Conservation (phyloP, 1,140 invertebrate species). For the Camponotus pennsylvanicus region DNA sequence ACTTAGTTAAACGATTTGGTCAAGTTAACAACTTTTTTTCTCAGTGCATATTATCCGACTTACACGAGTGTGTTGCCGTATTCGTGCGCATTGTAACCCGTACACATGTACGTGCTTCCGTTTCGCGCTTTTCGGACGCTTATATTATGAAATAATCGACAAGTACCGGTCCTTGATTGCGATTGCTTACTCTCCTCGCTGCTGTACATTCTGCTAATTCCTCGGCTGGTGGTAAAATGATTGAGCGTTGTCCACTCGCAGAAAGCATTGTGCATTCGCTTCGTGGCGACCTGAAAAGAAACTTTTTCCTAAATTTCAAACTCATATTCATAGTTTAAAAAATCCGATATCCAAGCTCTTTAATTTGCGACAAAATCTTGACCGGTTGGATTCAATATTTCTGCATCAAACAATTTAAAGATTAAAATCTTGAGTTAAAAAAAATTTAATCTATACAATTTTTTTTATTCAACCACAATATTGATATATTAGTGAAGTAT, state of each 20-base stretch:
- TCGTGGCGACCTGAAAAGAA: constrained; percentile 10
- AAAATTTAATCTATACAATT: no score
- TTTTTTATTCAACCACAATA: neutral
- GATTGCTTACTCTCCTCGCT: constrained; percentile 25
- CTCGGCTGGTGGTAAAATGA: neutral
- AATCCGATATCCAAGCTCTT: neutral
- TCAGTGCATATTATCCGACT: neutral
- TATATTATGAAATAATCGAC: constrained; percentile 21
- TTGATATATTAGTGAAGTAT: neutral
- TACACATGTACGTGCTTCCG: constrained; percentile 10
- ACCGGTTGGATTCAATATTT: neutral
- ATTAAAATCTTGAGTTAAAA: neutral
- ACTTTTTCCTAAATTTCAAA: neutral
- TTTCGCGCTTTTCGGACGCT: constrained; percentile 25
- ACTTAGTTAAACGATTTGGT: no score
- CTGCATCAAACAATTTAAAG: neutral
- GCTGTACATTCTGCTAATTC: constrained; percentile 3
- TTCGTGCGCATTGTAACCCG: constrained; percentile 2
- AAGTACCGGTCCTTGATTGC: neutral
- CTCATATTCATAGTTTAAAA: neutral
- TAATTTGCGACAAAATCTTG: neutral
- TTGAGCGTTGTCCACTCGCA: constrained; percentile 1
- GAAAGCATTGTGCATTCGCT: constrained; percentile 9
- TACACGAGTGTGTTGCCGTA: constrained; percentile 30
- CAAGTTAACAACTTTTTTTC: no score